Evolutionary conservation across 2,113 vertebrate genomes (phyloP).

Genomic region (Noctilio leporinus): DNA sequence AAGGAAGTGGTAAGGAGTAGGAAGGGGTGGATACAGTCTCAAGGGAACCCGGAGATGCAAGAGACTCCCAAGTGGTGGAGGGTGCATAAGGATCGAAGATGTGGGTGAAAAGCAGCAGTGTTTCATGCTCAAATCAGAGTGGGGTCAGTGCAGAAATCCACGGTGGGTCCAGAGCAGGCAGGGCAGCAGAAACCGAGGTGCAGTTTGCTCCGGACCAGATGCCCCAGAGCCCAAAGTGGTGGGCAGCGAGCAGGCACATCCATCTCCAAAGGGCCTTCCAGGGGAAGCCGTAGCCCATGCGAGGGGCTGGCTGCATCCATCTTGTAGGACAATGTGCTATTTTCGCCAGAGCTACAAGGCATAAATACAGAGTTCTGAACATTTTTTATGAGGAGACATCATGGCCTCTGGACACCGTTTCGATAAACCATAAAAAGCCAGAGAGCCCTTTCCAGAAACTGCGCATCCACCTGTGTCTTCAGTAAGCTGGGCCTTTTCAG

Average conservation of each 20-base stretch:
- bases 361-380: constrained; percentile 59
- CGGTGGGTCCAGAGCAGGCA: background rate
- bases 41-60: background rate
- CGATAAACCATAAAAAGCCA: constrained; percentile 33
- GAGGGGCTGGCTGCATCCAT: constrained; percentile 13
- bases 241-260: background rate
- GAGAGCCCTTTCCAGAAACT: constrained; percentile 1
- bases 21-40: background rate
- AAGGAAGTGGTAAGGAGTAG: background rate
- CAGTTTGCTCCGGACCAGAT: background rate
- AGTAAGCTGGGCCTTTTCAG: background rate
- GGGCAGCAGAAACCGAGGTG: background rate
- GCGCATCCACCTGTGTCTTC: background rate
- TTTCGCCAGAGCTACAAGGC: constrained; percentile 30
- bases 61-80: too few relatives aligned
- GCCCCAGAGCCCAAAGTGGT: background rate
- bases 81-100: background rate
- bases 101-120: rapidly evolving
- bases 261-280: constrained; percentile 24
- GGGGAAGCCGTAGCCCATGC: background rate
- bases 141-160: too few relatives aligned
- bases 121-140: background rate
- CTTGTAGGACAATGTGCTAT: constrained; percentile 43
- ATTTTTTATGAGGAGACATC: constrained; percentile 54
- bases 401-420: constrained; percentile 34